Evolutionary conservation across 2,888 invertebrate genomes (phyloP).

Genomic region (Sphaeridia pumilis): DNA sequence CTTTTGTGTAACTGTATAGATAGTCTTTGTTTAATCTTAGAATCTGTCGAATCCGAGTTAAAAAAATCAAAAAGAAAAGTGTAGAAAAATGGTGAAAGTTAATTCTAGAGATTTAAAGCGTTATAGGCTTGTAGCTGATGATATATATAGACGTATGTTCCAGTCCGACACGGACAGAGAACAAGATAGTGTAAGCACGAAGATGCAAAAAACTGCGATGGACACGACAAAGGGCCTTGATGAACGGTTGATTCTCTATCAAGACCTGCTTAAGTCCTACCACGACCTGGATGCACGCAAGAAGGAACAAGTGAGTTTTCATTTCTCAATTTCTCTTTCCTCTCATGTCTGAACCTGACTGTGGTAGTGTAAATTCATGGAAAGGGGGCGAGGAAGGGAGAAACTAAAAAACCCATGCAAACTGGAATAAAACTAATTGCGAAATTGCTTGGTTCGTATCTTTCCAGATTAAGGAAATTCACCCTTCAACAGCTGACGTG

Average conservation of each 20-base stretch:
- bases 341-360: not conserved
- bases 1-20: no score
- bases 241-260: not conserved
- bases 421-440: no score
- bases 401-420: not conserved
- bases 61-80: no score
- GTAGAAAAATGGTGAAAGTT: no score
- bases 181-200: not conserved
- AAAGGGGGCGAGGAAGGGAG: not conserved
- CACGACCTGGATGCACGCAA: not conserved
- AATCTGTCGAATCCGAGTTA: no score
- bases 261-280: not conserved
- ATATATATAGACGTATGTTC: not conserved
- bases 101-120: not conserved
- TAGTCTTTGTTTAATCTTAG: no score
- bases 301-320: conserved; percentile 13
- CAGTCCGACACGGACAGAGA: not conserved
- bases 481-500: no score
- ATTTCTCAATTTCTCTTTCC: not conserved
- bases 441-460: no score
- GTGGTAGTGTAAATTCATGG: not conserved
- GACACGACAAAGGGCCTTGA: not conserved
- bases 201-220: not conserved
- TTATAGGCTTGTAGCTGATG: not conserved
- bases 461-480: no score